Evolutionary conservation across 1,140 invertebrate genomes (phyloP).

Genomic region (Drosophila hydei): DNA sequence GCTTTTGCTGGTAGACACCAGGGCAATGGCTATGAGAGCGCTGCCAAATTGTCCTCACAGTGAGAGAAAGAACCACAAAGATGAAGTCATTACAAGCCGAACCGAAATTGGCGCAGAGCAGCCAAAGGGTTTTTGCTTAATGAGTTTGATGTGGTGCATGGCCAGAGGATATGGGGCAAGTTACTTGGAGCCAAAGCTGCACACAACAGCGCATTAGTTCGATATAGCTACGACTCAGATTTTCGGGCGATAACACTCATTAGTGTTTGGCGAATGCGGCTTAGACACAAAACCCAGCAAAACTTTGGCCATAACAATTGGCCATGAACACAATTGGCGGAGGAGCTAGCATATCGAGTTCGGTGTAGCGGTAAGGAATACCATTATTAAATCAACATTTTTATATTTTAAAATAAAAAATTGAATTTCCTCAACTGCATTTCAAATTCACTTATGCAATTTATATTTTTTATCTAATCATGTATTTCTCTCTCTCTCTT

Average conservation of each 20-base stretch:
- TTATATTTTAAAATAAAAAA: background rate
- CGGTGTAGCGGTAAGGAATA: background rate
- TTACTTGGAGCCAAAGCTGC: constrained; percentile 17
- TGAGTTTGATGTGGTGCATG: constrained; percentile 59
- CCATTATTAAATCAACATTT: background rate
- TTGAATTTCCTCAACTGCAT: too few relatives aligned
- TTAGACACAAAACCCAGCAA: constrained; percentile 16
- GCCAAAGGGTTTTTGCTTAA: constrained; percentile 75
- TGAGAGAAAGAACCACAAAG: constrained; percentile 52
- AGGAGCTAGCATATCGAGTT: background rate
- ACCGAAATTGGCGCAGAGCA: constrained; percentile 65
- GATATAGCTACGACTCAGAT: constrained; percentile 31
- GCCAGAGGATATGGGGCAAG: background rate
- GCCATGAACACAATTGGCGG: constrained; percentile 50
- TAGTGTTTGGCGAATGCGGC: constrained; percentile 66
- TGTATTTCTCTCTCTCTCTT: too few relatives aligned
- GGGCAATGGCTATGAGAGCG: constrained; percentile 52
- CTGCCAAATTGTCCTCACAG: constrained; percentile 71
- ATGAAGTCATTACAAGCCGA: constrained; percentile 77
- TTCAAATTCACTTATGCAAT: too few relatives aligned
- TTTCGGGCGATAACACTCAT: constrained; percentile 68
- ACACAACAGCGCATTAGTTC: constrained; percentile 4
- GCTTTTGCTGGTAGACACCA: constrained; percentile 44
- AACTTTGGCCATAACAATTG: constrained; percentile 75
- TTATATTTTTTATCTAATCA: too few relatives aligned